A percentile compares a stretch with the other conserved stretches of the same genome.
Conservation (phyloP, 2,888 invertebrate species). For the Xestia sexstrigata region DNA sequence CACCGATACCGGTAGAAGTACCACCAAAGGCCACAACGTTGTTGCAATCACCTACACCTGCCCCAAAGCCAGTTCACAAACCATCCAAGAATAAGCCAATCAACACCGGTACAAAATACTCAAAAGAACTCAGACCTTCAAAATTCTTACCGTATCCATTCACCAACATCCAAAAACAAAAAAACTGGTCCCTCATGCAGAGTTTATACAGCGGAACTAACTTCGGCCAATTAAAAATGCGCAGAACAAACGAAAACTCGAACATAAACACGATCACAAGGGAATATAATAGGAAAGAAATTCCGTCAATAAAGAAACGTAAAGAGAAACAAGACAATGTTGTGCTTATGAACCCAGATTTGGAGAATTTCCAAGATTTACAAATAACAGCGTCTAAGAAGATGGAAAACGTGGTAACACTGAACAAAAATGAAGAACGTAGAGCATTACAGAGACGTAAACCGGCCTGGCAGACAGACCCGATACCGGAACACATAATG, state of each 20-base stretch:
- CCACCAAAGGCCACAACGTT: neutral
- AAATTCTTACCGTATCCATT: slow-evolving; percentile 79
- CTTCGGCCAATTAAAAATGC: slow-evolving; percentile 63
- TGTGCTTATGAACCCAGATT: slow-evolving; percentile 66
- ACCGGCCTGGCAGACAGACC: slow-evolving; percentile 81
- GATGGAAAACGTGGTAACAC: slow-evolving; percentile 14
- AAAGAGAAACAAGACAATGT: slow-evolving; percentile 59
- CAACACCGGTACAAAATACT: slow-evolving; percentile 30
- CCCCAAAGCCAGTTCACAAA: slow-evolving; percentile 12
- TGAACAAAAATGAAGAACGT: slow-evolving; percentile 30
- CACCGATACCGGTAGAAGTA: neutral
- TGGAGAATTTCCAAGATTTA: slow-evolving; percentile 60
- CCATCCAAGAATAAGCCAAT: neutral
- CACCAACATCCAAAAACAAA: slow-evolving; percentile 71
- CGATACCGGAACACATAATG: slow-evolving; percentile 75
- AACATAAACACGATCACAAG: slow-evolving; percentile 1
- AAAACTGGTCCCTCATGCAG: slow-evolving; percentile 53
- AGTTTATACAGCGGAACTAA: slow-evolving; percentile 55
- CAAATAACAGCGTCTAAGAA: slow-evolving; percentile 41
- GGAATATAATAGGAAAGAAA: neutral
- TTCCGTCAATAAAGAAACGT: slow-evolving; percentile 49
- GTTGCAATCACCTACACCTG: neutral
- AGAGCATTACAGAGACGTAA: slow-evolving; percentile 15
- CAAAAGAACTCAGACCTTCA: slow-evolving; percentile 67
- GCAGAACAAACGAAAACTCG: slow-evolving; percentile 61